Conservation (phyloP, 2,888 invertebrate species). For the Tinea pellionella region DNA sequence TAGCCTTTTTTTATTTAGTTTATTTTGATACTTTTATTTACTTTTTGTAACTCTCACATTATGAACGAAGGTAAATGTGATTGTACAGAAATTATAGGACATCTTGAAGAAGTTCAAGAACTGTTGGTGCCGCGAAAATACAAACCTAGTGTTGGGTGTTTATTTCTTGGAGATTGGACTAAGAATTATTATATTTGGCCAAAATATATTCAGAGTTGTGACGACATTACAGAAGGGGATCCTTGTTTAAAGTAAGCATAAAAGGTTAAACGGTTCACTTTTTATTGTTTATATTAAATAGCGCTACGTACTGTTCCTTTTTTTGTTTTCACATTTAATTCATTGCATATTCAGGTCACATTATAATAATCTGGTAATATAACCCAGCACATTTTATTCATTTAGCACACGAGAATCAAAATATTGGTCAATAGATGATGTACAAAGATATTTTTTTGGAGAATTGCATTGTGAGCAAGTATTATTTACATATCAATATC, state of each 20-base stretch:
- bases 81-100: slow-evolving; percentile 38
- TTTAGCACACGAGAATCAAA: slow-evolving; percentile 24
- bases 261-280: neutral
- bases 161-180: slow-evolving; percentile 42
- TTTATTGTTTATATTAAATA: neutral
- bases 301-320: too few relatives aligned
- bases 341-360: too few relatives aligned
- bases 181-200: slow-evolving; percentile 42
- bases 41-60: neutral
- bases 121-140: slow-evolving; percentile 27
- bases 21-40: neutral
- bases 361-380: too few relatives aligned
- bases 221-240: slow-evolving; percentile 39
- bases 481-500: slow-evolving; percentile 49
- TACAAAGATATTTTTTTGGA: slow-evolving; percentile 43
- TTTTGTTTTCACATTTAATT: too few relatives aligned
- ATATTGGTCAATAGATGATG: slow-evolving; percentile 50
- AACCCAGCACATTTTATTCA: too few relatives aligned
- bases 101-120: slow-evolving; percentile 41
- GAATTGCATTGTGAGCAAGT: slow-evolving; percentile 45
- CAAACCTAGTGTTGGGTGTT: slow-evolving; percentile 28
- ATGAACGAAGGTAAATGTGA: slow-evolving; percentile 25
- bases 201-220: slow-evolving; percentile 38
- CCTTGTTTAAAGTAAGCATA: slow-evolving; percentile 39
- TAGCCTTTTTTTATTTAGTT: neutral